Evolutionary conservation across 2,113 vertebrate species (phyloP), one percentile per base, ranked within the genome.

Genomic region (Reinhardtius hippoglossoides): DNA sequence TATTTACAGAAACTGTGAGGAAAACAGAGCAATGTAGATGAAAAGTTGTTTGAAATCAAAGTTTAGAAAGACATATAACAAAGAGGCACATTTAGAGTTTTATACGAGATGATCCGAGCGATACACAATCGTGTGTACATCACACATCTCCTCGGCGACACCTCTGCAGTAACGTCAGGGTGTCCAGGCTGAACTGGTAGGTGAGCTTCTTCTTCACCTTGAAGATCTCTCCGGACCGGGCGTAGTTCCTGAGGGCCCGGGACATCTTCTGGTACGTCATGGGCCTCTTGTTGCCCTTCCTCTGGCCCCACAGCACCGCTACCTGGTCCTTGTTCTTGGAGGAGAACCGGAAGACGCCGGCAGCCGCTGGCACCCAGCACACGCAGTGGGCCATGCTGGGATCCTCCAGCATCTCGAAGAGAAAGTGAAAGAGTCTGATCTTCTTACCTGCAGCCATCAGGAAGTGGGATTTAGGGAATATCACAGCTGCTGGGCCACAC

Each of bases 241-340:
- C 82, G 2, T 95, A 95, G 90, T 95, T 95, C 83, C 95, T 90
- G 27, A 95, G 85, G 16, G 95, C 95, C 0, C 94, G 88, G n/a
- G 94, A 94, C 94, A 95, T 95, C 87, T 95, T 95, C 90, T 95
- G 94, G 86, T 95, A 95, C 16, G 94, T 95, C 95, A 95, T 95
- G 20, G 90, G 94, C 78, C 93, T 92, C 76, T 91, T 90, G 91
- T 95, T 95, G 59, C 94, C 95, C 54, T 95, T 95, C 42, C 92
- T 89, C 69, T 88, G 89, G 2, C 95, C 95, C 95, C 95, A 95
- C 5, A 95, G 92, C 9, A 81, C 82, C 0, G 95, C 95, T 66
- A 95, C 88, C 42, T 86, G 90, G 59, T 95, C 93, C 83, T 95
- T 95, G 71, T 95, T 91, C 1, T 82, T 87, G 76, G 95, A 94